Base-by-base conservation (phyloP, 2,888 invertebrate genomes). In the Cryptus armator region DNA sequence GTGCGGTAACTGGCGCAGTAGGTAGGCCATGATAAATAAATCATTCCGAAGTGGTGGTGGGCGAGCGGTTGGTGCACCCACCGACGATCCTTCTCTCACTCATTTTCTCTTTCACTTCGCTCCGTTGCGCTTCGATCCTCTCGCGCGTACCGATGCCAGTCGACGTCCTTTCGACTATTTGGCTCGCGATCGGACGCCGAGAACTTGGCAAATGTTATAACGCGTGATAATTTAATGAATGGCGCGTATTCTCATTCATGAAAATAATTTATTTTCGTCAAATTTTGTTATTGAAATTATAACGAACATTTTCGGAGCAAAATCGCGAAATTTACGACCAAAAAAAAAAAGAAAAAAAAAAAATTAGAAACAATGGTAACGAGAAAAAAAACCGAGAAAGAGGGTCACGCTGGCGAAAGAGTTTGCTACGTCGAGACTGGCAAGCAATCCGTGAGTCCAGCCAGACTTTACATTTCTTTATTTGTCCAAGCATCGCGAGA, bases 21-120 rank as follows among this genome's bases (percentile, higher is more conserved):
- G 91, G 91, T 91, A 90, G 89, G 87, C 87, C 83, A 86, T 84
- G 89, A 90, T 90, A 91, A 91, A 91, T 91, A 91, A 91, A 90
- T 91, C 90, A 91, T 90, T 87, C 84, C 87, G 88, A 90, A 84
- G 84, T 84, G 84, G 75, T 62, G 72, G 84, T 84, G 84, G 84
- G 84, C 84, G 80, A 79, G 77, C 80, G 71, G 67, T 76, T 77
- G 84, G 80, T 84, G 84, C 84, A 84, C 84, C 84, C 84, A 84
- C 84, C 72, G 71, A 72, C 48, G 56, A 66, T 80, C 83, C 62
- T 37, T 56, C 56, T 56, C 81, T 59, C 51, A 29, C 48, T 80
- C 44, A 67, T 70, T 79, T 79, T 79, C 83, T 79, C 83, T 83
- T 83, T 79, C 79, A 79, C 70, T 74, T 62, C 48, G 14, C 43